phyloP scores from a whole-genome alignment of 2,113 vertebrate genomes.

The Protobothrops flavoviridis region DNA sequence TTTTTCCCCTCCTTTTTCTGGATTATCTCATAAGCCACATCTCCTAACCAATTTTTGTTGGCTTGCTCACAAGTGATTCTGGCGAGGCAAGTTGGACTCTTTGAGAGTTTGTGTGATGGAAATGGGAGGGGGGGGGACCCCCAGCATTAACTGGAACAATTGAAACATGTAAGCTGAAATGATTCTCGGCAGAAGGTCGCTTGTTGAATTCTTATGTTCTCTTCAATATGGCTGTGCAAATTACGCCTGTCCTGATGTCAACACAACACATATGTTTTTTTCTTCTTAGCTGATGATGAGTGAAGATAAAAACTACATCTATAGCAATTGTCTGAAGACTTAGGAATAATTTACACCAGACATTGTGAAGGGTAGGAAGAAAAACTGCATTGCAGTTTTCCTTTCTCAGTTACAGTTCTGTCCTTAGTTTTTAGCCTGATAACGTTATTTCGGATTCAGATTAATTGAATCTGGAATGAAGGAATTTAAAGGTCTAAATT shows the following conservation, averaged over 20 bases:
- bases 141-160: background rate
- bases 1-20: background rate
- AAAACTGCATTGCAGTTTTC: background rate
- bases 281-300: background rate
- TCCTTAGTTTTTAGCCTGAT: background rate
- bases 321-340: background rate
- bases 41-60: background rate
- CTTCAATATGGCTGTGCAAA: background rate
- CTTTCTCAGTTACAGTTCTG: background rate
- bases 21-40: background rate
- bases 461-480: background rate
- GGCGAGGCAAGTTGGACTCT: background rate
- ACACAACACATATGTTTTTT: background rate
- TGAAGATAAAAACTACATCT: background rate
- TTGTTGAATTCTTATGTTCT: background rate
- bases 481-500: background rate
- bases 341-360: background rate
- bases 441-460: background rate
- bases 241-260: background rate
- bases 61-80: background rate
- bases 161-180: background rate
- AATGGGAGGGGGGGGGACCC: background rate
- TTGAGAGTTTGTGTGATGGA: background rate
- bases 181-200: background rate
- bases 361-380: background rate